Conservation (phyloP, 2,888 invertebrate genomes). For the Tenthredo scrophulariae region DNA sequence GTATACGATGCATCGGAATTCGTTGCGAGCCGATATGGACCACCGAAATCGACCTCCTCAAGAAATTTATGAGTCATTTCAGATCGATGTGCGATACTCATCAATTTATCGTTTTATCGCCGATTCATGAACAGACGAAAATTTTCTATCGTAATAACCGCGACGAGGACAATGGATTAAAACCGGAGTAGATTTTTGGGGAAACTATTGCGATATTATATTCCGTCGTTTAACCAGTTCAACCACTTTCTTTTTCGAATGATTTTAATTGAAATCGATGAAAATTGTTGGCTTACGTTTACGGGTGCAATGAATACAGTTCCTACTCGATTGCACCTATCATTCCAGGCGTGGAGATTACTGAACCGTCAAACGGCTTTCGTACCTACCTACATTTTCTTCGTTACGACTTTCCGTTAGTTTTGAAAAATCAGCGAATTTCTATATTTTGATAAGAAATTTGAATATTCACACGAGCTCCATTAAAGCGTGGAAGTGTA, state of each 20-base stretch:
- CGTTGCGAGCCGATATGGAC: not conserved
- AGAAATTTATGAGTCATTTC: not conserved
- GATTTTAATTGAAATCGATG: slow-evolving; percentile 22
- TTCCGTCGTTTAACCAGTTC: not conserved
- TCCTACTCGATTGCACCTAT: not conserved
- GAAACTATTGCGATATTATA: not conserved
- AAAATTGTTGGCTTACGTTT: not conserved
- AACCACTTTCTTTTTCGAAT: not conserved
- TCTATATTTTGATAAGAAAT: not conserved
- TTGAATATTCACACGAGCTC: not conserved
- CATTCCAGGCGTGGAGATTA: not conserved
- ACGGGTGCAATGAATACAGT: not conserved
- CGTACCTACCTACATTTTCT: not conserved
- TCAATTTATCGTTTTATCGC: not conserved
- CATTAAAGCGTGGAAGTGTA: too few species aligned
- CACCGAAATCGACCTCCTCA: slow-evolving; percentile 48
- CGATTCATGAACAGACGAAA: slow-evolving; percentile 15
- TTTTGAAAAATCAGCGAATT: not conserved
- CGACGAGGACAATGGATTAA: not conserved
- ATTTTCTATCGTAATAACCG: not conserved
- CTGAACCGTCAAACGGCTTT: slow-evolving; percentile 23
- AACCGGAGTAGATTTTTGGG: not conserved
- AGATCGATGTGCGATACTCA: too few species aligned
- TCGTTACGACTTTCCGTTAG: slow-evolving; percentile 3
- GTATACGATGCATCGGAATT: not conserved